phyloP scores from a whole-genome alignment of 2,888 invertebrate species.

The Drosophila niveifrons region DNA sequence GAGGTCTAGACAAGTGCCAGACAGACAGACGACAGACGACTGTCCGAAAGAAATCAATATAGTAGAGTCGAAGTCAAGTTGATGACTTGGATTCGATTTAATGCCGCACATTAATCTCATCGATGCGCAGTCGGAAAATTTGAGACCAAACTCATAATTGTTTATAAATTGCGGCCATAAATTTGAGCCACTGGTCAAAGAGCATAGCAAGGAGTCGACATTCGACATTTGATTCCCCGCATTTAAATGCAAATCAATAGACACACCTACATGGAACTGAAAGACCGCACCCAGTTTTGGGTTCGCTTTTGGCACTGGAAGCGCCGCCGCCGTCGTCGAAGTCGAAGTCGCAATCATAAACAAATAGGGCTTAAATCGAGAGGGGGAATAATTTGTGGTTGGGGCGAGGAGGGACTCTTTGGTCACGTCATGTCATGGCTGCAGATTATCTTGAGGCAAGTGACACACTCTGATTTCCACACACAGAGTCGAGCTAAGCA shows the following conservation, averaged over 20 bases:
- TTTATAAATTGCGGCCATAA: slow-evolving; percentile 76
- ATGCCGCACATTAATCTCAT: slow-evolving; percentile 51
- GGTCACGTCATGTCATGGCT: slow-evolving; percentile 64
- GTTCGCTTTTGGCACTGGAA: slow-evolving; percentile 41
- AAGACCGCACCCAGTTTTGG: slow-evolving; percentile 56
- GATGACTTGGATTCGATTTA: slow-evolving; percentile 26
- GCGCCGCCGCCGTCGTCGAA: slow-evolving; percentile 50
- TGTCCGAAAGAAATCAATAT: slow-evolving; percentile 64
- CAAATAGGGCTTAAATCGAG: slow-evolving; percentile 52
- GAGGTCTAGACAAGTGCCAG: slow-evolving; percentile 67
- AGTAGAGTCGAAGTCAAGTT: slow-evolving; percentile 33
- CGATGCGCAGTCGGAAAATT: slow-evolving; percentile 40
- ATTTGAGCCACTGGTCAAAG: slow-evolving; percentile 52
- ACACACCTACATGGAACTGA: slow-evolving; percentile 56
- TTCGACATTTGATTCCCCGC: slow-evolving; percentile 21
- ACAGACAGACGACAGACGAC: slow-evolving; percentile 30
- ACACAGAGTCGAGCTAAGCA: slow-evolving; percentile 45
- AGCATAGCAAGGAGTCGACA: slow-evolving; percentile 2
- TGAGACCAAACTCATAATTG: slow-evolving; percentile 69
- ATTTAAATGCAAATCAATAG: slow-evolving; percentile 74
- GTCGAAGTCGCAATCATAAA: slow-evolving; percentile 42
- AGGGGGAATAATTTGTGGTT: neutral
- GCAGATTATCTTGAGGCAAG: slow-evolving; percentile 66
- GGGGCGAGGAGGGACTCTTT: neutral
- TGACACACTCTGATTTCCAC: slow-evolving; percentile 62